These are phyloP conservation scores for Taenioides sp. DNA, from an alignment of 2,797 vertebrate species.

Conservation along the genomic window DNA sequence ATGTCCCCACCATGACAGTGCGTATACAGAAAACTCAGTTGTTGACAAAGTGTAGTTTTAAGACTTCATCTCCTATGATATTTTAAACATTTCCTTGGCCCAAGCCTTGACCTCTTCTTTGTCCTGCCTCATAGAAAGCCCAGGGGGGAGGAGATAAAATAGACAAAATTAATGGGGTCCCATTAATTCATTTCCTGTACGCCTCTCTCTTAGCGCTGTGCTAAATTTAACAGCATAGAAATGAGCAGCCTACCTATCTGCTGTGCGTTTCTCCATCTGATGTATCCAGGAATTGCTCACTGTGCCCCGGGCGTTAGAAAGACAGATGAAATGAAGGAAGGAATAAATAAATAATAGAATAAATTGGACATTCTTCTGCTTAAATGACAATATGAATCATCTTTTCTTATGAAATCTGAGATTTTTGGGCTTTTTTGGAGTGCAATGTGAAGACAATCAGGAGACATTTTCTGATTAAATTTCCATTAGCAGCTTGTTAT, in stretches of 20 bases:
- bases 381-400: conserved; percentile 31
- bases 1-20: conserved; percentile 29
- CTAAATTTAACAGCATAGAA: conserved; percentile 43
- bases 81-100: conserved; percentile 48
- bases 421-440: conserved; percentile 22
- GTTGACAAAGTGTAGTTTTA: conserved; percentile 28
- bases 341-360: conserved; percentile 34
- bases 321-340: conserved; percentile 17
- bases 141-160: conserved; percentile 45
- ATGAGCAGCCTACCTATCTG: conserved; percentile 20
- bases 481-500: conserved; percentile 74
- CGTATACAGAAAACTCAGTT: conserved; percentile 26
- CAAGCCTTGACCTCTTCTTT: conserved; percentile 49
- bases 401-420: conserved; percentile 43
- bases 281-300: conserved; percentile 12
- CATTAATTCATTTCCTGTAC: conserved; percentile 48
- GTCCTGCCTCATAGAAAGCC: conserved; percentile 44
- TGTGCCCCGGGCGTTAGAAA: conserved; percentile 11
- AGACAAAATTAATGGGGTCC: conserved; percentile 47
- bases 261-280: conserved; percentile 11
- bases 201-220: conserved; percentile 29
- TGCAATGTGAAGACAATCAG: conserved; percentile 37
- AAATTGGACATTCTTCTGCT: conserved; percentile 7
- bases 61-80: conserved; percentile 28
- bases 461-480: conserved; percentile 64